A percentile compares a stretch with the other conserved stretches of the same genome.
These are phyloP conservation scores for Bradypodion ventrale DNA, from an alignment of 2,797 vertebrate species.

Conservation along the genomic window DNA sequence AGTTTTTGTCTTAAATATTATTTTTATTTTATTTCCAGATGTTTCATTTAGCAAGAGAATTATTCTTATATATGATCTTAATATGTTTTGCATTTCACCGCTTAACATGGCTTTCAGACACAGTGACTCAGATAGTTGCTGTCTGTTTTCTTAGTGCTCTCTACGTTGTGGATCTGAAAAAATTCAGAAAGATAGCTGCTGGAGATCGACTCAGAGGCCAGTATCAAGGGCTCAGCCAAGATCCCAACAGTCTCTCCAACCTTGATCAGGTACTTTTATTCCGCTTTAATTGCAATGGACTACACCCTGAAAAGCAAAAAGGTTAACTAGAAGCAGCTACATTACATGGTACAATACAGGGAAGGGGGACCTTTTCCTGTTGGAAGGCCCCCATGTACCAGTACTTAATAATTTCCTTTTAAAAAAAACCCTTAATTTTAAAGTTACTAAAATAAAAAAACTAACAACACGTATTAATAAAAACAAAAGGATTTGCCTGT, in stretches of 20 bases:
- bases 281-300: background rate
- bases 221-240: constrained; percentile 97
- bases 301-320: background rate
- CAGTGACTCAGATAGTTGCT: constrained; percentile 36
- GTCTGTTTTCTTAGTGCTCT: constrained; percentile 82
- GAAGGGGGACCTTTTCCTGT: no score
- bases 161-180: constrained; percentile 97
- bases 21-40: fast-evolving
- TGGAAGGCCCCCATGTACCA: no score
- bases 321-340: background rate
- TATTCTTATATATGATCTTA: background rate
- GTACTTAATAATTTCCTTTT: no score
- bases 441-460: no score
- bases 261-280: constrained; percentile 88
- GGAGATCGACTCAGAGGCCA: constrained; percentile 95
- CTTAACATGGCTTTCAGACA: background rate
- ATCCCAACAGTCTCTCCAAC: constrained; percentile 98
- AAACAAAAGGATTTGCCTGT: no score
- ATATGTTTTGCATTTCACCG: constrained; percentile 17
- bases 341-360: background rate
- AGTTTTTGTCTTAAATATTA: constrained; percentile 20
- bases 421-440: no score
- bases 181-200: constrained; percentile 97
- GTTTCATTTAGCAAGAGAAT: background rate
- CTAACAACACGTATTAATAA: no score